Evolutionary conservation across 2,113 vertebrate species (phyloP).

Genomic region (Zosterops pallidus): DNA sequence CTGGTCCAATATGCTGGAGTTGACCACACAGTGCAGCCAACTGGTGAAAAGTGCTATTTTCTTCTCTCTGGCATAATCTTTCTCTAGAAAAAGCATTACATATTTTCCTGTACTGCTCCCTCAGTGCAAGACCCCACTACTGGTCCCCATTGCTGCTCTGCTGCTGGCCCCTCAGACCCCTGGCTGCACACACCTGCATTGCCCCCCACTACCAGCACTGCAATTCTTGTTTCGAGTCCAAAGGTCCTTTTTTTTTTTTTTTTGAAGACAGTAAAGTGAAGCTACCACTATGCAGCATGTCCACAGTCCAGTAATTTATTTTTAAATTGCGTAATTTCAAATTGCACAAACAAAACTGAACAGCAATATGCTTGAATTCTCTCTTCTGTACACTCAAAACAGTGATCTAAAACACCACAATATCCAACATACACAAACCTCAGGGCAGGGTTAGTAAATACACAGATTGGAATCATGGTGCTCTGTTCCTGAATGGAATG

Average conservation of each 20-base stretch:
- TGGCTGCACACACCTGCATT: neutral
- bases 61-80: neutral
- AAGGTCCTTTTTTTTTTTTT: constrained; percentile 35
- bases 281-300: constrained; percentile 78
- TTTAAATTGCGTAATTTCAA: constrained; percentile 84
- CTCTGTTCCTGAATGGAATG: constrained; percentile 88
- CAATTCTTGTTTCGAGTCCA: constrained; percentile 10
- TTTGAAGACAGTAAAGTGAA: constrained; percentile 72
- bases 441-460: constrained; percentile 87
- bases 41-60: constrained; percentile 51
- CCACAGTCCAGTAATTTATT: constrained; percentile 89
- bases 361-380: constrained; percentile 83
- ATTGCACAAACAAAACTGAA: constrained; percentile 86
- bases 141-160: constrained; percentile 4
- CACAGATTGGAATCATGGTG: constrained; percentile 84
- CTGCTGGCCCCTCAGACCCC: neutral
- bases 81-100: constrained; percentile 11
- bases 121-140: constrained; percentile 42
- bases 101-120: neutral
- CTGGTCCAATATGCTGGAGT: constrained; percentile 4
- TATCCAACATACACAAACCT: constrained; percentile 97
- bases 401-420: constrained; percentile 98
- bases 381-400: constrained; percentile 89
- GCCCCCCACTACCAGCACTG: constrained; percentile 1
- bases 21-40: constrained; percentile 7